phyloP scores from a whole-genome alignment of 1,140 invertebrate species.

The Drosophila ercepeae region DNA sequence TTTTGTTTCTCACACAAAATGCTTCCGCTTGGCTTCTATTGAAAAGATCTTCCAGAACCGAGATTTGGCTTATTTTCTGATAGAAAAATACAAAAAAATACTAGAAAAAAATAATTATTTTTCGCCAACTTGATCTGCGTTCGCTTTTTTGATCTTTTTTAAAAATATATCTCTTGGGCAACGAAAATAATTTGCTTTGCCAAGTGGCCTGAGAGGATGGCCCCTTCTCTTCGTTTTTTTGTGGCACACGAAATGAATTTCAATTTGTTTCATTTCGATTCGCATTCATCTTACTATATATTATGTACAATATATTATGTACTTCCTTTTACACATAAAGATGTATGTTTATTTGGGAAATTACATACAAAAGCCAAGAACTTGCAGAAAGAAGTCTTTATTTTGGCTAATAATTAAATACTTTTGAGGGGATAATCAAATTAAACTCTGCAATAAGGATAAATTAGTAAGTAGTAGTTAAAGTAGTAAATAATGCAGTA shows the following conservation, averaged over 20 bases:
- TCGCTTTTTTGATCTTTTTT: conserved; percentile 17
- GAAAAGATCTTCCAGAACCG: conserved; percentile 36
- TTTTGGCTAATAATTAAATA: no score
- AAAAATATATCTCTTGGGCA: conserved; percentile 20
- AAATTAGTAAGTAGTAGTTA: no score
- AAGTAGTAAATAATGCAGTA: no score
- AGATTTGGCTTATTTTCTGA: conserved; percentile 2
- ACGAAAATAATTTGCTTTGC: conserved; percentile 34
- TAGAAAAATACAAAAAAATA: no score
- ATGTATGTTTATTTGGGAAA: no score
- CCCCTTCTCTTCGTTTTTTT: neutral
- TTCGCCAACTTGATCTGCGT: no score
- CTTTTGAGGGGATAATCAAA: no score
- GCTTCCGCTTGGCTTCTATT: conserved; percentile 55
- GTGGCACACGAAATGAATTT: conserved; percentile 69
- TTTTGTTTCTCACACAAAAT: conserved; percentile 41
- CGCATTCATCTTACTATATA: conserved; percentile 45
- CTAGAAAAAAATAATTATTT: conserved; percentile 10
- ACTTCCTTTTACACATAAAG: no score
- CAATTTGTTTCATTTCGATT: conserved; percentile 55
- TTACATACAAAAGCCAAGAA: no score
- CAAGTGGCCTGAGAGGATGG: conserved; percentile 32
- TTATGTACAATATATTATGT: neutral
- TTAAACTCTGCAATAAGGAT: no score
- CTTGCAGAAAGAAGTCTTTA: no score